Percentiles rank a stretch among this genome's conserved stretches.
Evolutionary conservation across 2,113 vertebrate genomes (phyloP).

Genomic region (Vidua macroura): DNA sequence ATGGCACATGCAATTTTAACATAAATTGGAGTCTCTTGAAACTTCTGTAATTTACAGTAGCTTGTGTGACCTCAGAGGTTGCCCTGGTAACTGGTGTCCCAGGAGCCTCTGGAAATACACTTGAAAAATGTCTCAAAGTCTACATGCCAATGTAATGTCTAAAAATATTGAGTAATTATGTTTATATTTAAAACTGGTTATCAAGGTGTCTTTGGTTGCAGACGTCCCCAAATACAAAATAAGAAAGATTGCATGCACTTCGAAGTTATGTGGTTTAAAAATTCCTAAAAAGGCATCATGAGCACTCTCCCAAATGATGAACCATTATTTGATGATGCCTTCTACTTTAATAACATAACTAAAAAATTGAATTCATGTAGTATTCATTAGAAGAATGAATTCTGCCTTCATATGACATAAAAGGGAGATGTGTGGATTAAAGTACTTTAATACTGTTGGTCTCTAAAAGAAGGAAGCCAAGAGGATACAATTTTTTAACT

Average conservation of each 20-base stretch:
- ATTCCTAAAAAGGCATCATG: not conserved
- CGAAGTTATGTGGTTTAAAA: not conserved
- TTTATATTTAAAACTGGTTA: not conserved
- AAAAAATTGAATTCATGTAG: not conserved
- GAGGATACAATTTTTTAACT: not conserved
- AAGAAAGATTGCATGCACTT: not conserved
- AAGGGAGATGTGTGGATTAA: not conserved
- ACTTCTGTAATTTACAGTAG: not conserved
- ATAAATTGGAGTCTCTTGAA: not conserved
- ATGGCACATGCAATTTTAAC: not conserved
- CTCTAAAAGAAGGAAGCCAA: not conserved
- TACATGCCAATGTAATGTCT: not conserved
- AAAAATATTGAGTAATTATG: not conserved
- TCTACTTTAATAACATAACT: not conserved
- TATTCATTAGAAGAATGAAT: not conserved
- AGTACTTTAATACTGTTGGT: not conserved
- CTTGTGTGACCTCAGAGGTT: not conserved
- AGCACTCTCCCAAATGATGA: not conserved
- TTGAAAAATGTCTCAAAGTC: not conserved
- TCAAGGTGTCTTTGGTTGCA: not conserved
- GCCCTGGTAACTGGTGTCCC: not conserved
- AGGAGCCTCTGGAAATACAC: not conserved
- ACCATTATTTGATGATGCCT: not conserved
- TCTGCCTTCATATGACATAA: not conserved
- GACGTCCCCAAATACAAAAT: not conserved